Conservation (phyloP, 2,113 vertebrate species). For the Sebastes schlegelii region DNA sequence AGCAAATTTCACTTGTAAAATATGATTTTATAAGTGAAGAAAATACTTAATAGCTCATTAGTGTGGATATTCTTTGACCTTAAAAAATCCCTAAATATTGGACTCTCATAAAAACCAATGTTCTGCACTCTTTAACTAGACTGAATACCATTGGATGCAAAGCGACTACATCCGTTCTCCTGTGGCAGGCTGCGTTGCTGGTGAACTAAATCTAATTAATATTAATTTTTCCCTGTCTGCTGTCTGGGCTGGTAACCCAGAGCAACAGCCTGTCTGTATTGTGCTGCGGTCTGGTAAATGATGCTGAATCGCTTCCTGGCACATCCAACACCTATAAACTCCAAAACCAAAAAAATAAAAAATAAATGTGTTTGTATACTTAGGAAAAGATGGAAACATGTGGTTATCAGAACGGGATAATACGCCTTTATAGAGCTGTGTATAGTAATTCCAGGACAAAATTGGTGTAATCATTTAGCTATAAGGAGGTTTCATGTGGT, state of each 20-base stretch:
- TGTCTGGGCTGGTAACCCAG: conserved; percentile 55
- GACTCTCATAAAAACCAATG: conserved; percentile 2
- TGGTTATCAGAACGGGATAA: conserved; percentile 43
- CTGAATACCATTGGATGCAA: not conserved
- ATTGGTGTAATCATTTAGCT: conserved; percentile 44
- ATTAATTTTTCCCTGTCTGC: conserved; percentile 54
- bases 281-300: conserved; percentile 61
- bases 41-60: conserved; percentile 19
- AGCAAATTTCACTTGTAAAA: not conserved
- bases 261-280: conserved; percentile 53
- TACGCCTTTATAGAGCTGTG: conserved; percentile 25
- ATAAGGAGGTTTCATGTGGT: conserved; percentile 39
- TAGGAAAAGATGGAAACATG: conserved; percentile 44
- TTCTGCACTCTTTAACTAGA: conserved; percentile 9
- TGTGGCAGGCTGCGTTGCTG: conserved; percentile 21
- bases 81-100: not conserved
- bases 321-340: conserved; percentile 60
- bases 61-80: not conserved
- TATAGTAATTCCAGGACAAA: conserved; percentile 34
- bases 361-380: conserved; percentile 47
- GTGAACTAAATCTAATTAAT: conserved; percentile 63
- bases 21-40: not conserved
- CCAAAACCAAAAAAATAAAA: conserved; percentile 28
- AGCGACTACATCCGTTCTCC: conserved; percentile 9
- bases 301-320: conserved; percentile 57